phyloP scores from a whole-genome alignment of 2,797 vertebrate genomes.

The Balearica regulorum region DNA sequence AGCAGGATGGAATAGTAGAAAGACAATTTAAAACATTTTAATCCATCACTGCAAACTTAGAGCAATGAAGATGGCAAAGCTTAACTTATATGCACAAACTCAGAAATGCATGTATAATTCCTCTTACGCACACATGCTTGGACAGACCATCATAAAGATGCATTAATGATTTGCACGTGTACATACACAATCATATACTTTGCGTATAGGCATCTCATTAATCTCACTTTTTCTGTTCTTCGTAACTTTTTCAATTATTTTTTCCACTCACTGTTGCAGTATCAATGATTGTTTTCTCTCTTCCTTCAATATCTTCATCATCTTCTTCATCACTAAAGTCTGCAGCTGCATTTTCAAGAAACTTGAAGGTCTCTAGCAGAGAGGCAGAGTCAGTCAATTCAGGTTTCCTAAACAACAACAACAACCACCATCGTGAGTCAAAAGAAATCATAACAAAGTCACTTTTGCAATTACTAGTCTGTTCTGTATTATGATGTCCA shows the following conservation, averaged over 20 bases:
- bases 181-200: slow-evolving; percentile 39
- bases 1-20: not conserved
- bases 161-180: slow-evolving; percentile 28
- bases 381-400: slow-evolving; percentile 91
- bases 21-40: not conserved
- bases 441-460: not conserved
- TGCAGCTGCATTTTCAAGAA: slow-evolving; percentile 93
- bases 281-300: slow-evolving; percentile 89
- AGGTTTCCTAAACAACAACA: slow-evolving; percentile 82
- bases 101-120: not conserved
- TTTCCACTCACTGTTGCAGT: slow-evolving; percentile 86
- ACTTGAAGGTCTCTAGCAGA: slow-evolving; percentile 96
- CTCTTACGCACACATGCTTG: slow-evolving; percentile 34
- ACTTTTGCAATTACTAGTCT: not conserved
- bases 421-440: slow-evolving; percentile 9
- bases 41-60: not conserved
- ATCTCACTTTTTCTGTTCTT: slow-evolving; percentile 50
- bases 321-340: slow-evolving; percentile 98
- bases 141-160: slow-evolving; percentile 36
- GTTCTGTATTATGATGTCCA: not conserved
- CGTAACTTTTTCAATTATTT: slow-evolving; percentile 61
- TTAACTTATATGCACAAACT: not conserved
- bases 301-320: slow-evolving; percentile 92
- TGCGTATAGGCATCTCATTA: slow-evolving; percentile 46
- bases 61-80: not conserved